Evolutionary conservation across 2,888 invertebrate genomes (phyloP), one percentile per base, ranked within the genome.

Genomic region (Morpho deidamia): DNA sequence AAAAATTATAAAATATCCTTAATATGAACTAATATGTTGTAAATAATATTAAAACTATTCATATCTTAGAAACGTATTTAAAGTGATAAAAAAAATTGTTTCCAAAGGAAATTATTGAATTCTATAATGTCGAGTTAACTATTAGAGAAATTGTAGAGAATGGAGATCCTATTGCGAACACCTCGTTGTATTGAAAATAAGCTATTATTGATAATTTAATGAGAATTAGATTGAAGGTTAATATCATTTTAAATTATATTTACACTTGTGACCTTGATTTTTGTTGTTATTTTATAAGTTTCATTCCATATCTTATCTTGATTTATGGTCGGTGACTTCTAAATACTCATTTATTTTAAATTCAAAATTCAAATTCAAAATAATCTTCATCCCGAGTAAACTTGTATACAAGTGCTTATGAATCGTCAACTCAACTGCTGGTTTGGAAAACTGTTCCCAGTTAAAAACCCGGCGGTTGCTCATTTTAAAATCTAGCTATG

Each of bases 91-190:
- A 64, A 71, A 71, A 71, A 81, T 82, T 81, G 75, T 85, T 88
- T 87, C 87, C 87, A 74, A 84, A 83, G 86, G 86, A 87, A 87
- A 85, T 81, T 81, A 78, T 70, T 79, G 81, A 82, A 83, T 79
- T 83, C 82, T 83, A 83, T 81, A 70, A 74, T 75, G 79, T 78
- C 78, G 74, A 74, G 85, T 87, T 86, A 83, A 80, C 74, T 82
- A 83, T 75, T 85, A 84, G 81, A 66, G 70, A 77, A 76, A 71
- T 71, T 64, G 80, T 81, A 77, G 69, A 64, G 60, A 69, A 68
- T 68, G 72, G 40, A 76, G 67, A 70, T 68, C 65, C 66, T 71
- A 66, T 65, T 67, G 67, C 70, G 62, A 70, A 69, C 65, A 67
- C 61, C 65, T 64, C 60, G 59, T 61, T 56, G 48, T 55, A 58